Base-by-base conservation (phyloP, 2,888 invertebrate genomes). In the Aleiodes alternator region DNA sequence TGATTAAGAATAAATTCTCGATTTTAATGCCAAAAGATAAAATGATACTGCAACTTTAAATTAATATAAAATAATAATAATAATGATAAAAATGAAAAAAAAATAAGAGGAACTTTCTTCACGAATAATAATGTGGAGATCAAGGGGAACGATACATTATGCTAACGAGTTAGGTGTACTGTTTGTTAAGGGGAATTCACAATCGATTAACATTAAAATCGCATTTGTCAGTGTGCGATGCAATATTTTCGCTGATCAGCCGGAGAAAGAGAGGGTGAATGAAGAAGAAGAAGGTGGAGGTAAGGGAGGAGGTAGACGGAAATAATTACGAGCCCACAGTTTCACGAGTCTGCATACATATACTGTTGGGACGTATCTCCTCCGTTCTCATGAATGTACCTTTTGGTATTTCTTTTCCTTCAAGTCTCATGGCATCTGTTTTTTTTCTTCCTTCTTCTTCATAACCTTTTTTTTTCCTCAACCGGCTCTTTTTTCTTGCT, bases 151-250 rank as follows among this genome's bases (percentile, higher is more conserved):
- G 68, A 68, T 82, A 81, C 77, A 69, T 81, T 82, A 81, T 81
- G 81, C 79, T 76, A 79, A 81, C 79, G 72, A 78, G 76, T 51
- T 12, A 71, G 75, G 75, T 59, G 29, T n/a, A 6, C 51, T 64
- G 68, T 68, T 50, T 57, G 75, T 76, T 34, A 71, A 72, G 74
- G 68, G 55, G 80, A 79, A 80, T 77, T 78, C 78, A 55, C 69
- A 77, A 72, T 78, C 73, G 78, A 81, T 79, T 81, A 77, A 72
- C 82, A 78, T 82, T 76, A 77, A 80, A 76, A 77, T 79, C 77
- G 74, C 77, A 73, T 76, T 78, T 70, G 72, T 59, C 71, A 56
- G 70, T 69, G 68, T 71, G 64, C 75, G 73, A 72, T 77, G 50
- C 31, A 68, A 68, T 68, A 68, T 51, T 68, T 68, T 51, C 29